Conservation (phyloP, 2,113 vertebrate species). For the Mesoclemmys tuberculata region DNA sequence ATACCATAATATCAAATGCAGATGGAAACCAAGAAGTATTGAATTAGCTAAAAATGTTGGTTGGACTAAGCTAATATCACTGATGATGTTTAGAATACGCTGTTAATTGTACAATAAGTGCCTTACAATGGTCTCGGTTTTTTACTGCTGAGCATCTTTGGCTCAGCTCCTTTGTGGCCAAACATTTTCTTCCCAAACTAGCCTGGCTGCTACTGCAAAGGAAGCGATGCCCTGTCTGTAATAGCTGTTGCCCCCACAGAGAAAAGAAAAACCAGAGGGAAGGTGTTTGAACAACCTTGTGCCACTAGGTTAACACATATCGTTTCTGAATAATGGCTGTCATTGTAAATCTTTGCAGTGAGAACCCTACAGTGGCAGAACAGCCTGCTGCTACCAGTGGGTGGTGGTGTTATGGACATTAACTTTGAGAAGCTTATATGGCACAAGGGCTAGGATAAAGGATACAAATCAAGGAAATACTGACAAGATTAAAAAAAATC, state of each 20-base stretch:
- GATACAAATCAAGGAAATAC: slow-evolving; percentile 77
- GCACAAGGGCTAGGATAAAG: slow-evolving; percentile 78
- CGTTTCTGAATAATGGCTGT: slow-evolving; percentile 66
- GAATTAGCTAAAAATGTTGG: slow-evolving; percentile 46
- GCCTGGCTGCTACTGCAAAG: slow-evolving; percentile 11
- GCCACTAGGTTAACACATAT: slow-evolving; percentile 70
- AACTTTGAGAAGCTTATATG: slow-evolving; percentile 79
- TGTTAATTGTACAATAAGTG: slow-evolving; percentile 62
- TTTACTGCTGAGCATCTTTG: slow-evolving; percentile 30
- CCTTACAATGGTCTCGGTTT: slow-evolving; percentile 21
- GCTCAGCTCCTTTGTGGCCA: slow-evolving; percentile 46
- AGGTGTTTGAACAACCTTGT: slow-evolving; percentile 68
- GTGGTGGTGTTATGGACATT: slow-evolving; percentile 77
- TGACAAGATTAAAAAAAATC: slow-evolving; percentile 71
- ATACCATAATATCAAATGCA: slow-evolving; percentile 36
- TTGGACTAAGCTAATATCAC: slow-evolving; percentile 32
- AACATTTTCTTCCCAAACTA: slow-evolving; percentile 21
- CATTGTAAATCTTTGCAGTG: slow-evolving; percentile 68
- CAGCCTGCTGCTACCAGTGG: slow-evolving; percentile 78
- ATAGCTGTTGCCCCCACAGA: slow-evolving; percentile 43
- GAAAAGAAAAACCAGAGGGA: slow-evolving; percentile 72
- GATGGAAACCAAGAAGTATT: slow-evolving; percentile 42
- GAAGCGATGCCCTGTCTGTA: slow-evolving; percentile 2
- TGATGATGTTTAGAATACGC: slow-evolving; percentile 45
- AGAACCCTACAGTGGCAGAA: slow-evolving; percentile 63